Conservation (phyloP, 2,113 vertebrate species). For the Ctenomys sociabilis region DNA sequence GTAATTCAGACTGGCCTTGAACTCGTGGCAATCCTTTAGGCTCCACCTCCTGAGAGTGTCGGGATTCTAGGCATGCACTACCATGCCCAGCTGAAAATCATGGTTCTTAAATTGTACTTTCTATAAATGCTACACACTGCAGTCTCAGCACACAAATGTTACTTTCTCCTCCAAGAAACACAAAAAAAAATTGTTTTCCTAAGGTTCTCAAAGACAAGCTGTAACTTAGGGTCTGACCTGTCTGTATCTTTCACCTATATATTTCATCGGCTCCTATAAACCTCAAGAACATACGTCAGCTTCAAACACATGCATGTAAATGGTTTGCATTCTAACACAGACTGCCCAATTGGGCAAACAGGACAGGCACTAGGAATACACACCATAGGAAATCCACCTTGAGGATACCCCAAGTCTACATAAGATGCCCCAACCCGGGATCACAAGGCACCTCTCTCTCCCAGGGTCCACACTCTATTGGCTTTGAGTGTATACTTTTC, state of each 20-base stretch:
- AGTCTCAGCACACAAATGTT: background rate
- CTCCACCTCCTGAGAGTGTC: background rate
- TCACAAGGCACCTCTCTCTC: background rate
- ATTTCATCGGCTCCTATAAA: background rate
- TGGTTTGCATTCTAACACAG: background rate
- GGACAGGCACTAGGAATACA: background rate
- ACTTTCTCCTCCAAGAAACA: background rate
- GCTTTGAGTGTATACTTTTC: background rate
- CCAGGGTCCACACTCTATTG: background rate
- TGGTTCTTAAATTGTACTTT: background rate
- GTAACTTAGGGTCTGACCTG: background rate
- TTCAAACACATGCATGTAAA: background rate
- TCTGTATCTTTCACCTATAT: background rate
- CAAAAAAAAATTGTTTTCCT: background rate
- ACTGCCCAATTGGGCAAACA: background rate
- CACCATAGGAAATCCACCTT: background rate
- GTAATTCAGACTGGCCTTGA: background rate
- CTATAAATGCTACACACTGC: background rate
- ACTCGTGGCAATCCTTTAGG: background rate
- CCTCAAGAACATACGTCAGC: background rate
- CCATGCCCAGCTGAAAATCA: background rate
- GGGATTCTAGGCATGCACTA: background rate
- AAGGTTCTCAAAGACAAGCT: background rate
- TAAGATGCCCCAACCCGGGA: background rate
- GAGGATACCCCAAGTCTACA: background rate